A percentile compares a stretch with the other conserved stretches of the same genome.
phyloP scores from a whole-genome alignment of 2,113 vertebrate genomes.

The Oophaga pumilio region DNA sequence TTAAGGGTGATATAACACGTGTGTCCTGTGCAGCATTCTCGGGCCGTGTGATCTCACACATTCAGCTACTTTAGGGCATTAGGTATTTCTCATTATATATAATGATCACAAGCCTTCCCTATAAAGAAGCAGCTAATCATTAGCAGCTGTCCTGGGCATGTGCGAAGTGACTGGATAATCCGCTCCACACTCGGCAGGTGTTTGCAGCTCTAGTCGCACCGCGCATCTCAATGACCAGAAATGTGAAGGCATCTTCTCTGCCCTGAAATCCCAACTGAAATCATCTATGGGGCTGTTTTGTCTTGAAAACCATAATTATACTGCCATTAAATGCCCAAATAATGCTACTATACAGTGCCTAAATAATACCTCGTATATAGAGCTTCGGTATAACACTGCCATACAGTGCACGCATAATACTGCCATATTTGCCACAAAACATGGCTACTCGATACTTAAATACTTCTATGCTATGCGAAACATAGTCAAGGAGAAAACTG shows the following conservation, averaged over 20 bases:
- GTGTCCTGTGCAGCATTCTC: not conserved
- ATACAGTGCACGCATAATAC: not conserved
- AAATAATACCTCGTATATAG: not conserved
- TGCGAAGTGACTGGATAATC: constrained; percentile 6
- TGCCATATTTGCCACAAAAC: not conserved
- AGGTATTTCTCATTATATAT: not conserved
- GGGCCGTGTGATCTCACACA: not conserved
- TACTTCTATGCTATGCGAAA: too few species aligned
- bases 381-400: not conserved
- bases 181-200: constrained; percentile 23
- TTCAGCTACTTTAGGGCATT: constrained; percentile 3
- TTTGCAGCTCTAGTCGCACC: not conserved
- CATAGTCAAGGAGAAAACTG: too few species aligned
- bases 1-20: too few species aligned
- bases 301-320: not conserved
- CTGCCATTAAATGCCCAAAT: not conserved
- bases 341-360: not conserved
- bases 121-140: constrained; percentile 10
- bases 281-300: not conserved
- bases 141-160: constrained; percentile 11
- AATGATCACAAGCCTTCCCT: constrained; percentile 3
- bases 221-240: not conserved
- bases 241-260: not conserved
- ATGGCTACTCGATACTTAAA: too few species aligned
- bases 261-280: not conserved